Conservation (phyloP, 2,113 vertebrate genomes). For the Garra rufa region DNA sequence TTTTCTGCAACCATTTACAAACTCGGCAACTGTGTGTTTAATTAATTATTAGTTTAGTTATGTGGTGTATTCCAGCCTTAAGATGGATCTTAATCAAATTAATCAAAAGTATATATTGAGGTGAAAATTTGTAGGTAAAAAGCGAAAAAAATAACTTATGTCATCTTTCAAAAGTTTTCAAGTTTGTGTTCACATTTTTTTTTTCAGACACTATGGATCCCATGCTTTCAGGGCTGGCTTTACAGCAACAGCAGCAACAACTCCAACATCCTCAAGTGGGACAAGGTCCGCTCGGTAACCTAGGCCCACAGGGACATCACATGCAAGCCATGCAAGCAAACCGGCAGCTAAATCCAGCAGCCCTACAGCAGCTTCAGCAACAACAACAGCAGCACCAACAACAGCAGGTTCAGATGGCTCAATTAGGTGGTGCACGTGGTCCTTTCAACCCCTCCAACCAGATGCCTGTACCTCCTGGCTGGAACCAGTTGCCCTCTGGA, state of each 20-base stretch:
- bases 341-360: constrained; percentile 88
- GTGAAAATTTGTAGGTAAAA: no score
- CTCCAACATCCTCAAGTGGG: constrained; percentile 85
- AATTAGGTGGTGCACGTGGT: constrained; percentile 81
- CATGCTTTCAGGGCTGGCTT: constrained; percentile 87
- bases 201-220: constrained; percentile 88
- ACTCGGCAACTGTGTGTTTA: no score
- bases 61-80: no score
- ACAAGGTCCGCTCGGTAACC: constrained; percentile 84
- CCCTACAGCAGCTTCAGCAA: constrained; percentile 88
- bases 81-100: no score
- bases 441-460: constrained; percentile 89
- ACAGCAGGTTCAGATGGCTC: constrained; percentile 75
- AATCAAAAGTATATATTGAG: no score
- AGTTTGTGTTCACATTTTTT: constrained; percentile 46
- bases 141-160: no score
- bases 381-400: constrained; percentile 76
- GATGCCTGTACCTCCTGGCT: constrained; percentile 90
- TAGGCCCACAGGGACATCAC: constrained; percentile 89
- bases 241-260: constrained; percentile 77
- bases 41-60: no score
- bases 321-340: constrained; percentile 87
- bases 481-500: constrained; percentile 93
- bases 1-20: no score
- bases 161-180: background rate